Conservation (phyloP, 2,113 vertebrate genomes). For the Oryzias curvinotus region DNA sequence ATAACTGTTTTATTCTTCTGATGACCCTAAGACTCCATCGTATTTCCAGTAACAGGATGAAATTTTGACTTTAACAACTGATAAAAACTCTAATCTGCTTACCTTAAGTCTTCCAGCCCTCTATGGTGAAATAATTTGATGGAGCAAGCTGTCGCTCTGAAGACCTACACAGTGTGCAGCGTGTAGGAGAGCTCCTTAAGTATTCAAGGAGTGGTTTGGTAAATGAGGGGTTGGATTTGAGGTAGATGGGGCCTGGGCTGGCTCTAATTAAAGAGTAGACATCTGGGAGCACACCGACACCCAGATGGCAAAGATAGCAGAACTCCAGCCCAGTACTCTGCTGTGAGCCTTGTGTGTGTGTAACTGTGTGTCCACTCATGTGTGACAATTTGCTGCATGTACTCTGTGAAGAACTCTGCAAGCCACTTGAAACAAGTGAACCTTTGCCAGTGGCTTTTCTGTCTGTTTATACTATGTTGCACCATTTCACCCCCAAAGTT, state of each 20-base stretch:
- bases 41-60: too few species aligned
- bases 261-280: conserved; percentile 76
- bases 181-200: conserved; percentile 62
- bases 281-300: conserved; percentile 57
- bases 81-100: conserved; percentile 10
- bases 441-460: conserved; percentile 71
- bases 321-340: conserved; percentile 40
- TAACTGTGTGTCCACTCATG: conserved; percentile 5
- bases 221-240: conserved; percentile 69
- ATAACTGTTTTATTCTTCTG: too few species aligned
- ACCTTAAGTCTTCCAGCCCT: conserved; percentile 57
- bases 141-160: conserved; percentile 25
- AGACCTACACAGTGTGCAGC: conserved; percentile 25
- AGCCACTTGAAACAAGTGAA: conserved; percentile 73
- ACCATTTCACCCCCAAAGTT: conserved; percentile 30
- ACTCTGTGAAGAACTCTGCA: conserved; percentile 28
- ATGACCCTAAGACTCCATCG: too few species aligned
- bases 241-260: conserved; percentile 57
- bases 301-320: conserved; percentile 55
- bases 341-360: conserved; percentile 9
- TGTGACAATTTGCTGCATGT: conserved; percentile 6
- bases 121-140: conserved; percentile 3
- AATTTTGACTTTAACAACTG: not conserved
- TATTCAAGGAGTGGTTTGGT: conserved; percentile 59
- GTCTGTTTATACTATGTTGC: conserved; percentile 73